phyloP scores from a whole-genome alignment of 2,797 vertebrate genomes.

The Oryzias sinensis region DNA sequence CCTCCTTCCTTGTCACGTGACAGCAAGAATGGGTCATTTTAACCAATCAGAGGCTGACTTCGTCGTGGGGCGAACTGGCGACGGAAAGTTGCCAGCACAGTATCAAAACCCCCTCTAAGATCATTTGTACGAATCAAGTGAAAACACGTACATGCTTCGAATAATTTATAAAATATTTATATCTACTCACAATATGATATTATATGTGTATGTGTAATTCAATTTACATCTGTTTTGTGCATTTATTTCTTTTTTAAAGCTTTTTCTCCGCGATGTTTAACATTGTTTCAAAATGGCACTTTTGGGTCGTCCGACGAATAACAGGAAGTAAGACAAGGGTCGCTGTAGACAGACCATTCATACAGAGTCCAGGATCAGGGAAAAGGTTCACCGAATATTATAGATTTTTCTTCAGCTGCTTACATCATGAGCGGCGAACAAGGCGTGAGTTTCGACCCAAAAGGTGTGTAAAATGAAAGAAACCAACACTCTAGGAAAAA shows the following conservation, averaged over 20 bases:
- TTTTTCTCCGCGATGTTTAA: neutral
- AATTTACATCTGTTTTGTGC: rapidly evolving
- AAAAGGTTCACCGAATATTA: neutral
- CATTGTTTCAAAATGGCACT: conserved; percentile 7
- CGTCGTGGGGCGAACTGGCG: neutral
- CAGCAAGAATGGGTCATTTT: neutral
- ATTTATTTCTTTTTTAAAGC: neutral
- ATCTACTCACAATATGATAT: too few species aligned
- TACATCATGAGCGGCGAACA: conserved; percentile 48
- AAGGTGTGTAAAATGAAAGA: conserved; percentile 59
- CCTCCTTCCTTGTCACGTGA: conserved; percentile 47
- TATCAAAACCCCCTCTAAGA: conserved; percentile 2
- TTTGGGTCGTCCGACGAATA: conserved; percentile 3
- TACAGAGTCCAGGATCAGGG: neutral
- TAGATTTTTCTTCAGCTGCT: neutral
- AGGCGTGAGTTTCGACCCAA: conserved; percentile 69
- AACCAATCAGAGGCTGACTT: conserved; percentile 46
- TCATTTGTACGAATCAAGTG: neutral
- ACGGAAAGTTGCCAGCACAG: conserved; percentile 35
- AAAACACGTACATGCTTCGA: neutral
- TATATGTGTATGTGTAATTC: neutral
- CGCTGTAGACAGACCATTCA: neutral
- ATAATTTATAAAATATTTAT: neutral
- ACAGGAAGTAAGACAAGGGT: conserved; percentile 40
- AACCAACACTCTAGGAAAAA: too few species aligned